Percentiles rank a stretch among this genome's conserved stretches.
These are phyloP conservation scores for Rhyacophila evoluta DNA, from an alignment of 2,888 invertebrate genomes.

Conservation along the genomic window DNA sequence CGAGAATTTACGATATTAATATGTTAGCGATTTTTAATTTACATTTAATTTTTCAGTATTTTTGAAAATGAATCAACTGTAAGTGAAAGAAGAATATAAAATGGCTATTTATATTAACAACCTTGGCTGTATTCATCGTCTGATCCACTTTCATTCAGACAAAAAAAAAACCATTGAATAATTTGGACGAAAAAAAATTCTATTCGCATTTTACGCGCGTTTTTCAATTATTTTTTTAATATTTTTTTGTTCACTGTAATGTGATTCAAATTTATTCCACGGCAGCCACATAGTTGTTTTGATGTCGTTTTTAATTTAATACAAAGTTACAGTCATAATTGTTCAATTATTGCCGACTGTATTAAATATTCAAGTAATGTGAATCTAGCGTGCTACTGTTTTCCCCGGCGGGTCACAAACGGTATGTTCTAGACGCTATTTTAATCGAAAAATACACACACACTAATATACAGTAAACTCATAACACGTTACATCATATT, in stretches of 20 bases:
- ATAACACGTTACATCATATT: background rate
- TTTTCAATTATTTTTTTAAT: constrained; percentile 15
- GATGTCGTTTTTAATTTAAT: constrained; percentile 17
- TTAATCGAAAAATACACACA: background rate
- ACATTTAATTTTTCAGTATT: too few species aligned
- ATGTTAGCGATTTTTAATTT: too few species aligned
- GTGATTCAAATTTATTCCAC: constrained; percentile 19
- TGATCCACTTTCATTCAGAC: too few species aligned
- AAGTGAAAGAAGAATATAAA: too few species aligned
- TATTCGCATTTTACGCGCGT: background rate
- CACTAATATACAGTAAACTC: too few species aligned
- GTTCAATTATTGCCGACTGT: constrained; percentile 10
- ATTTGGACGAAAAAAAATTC: background rate
- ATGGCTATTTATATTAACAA: too few species aligned
- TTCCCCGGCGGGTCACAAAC: background rate
- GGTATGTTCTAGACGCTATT: background rate
- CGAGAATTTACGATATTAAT: too few species aligned
- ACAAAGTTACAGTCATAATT: constrained; percentile 15
- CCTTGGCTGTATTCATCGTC: too few species aligned
- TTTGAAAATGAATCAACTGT: too few species aligned
- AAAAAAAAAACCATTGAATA: background rate
- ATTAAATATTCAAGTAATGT: constrained; percentile 22
- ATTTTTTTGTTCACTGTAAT: background rate
- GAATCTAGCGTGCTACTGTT: constrained; percentile 3
- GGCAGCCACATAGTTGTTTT: background rate